Percentiles rank a stretch among this genome's conserved stretches.
phyloP scores from a whole-genome alignment of 2,797 vertebrate genomes.

The Phalanger gymnotis region DNA sequence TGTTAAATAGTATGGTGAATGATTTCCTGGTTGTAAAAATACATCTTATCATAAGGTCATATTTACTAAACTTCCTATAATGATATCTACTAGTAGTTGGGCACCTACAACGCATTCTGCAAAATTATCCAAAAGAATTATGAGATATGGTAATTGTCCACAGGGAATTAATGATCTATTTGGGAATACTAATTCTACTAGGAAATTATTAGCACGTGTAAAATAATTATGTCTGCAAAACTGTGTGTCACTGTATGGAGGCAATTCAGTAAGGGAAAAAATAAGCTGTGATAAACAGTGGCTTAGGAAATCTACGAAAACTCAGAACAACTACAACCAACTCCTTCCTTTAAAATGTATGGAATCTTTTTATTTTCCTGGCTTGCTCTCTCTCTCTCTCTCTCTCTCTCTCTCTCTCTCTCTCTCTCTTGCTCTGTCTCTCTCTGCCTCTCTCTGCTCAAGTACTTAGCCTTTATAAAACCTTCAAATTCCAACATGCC shows the following conservation, averaged over 20 bases:
- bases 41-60: background rate
- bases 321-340: background rate
- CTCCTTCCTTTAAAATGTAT: background rate
- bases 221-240: background rate
- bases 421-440: no score
- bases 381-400: background rate
- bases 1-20: background rate
- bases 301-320: background rate
- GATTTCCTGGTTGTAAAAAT: background rate
- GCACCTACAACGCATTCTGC: background rate
- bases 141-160: background rate
- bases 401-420: no score
- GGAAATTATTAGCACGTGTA: background rate
- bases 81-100: background rate
- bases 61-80: background rate
- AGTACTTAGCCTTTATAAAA: background rate
- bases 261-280: background rate
- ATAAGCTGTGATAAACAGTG: background rate
- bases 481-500: background rate
- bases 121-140: background rate
- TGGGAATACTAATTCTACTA: background rate
- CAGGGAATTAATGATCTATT: background rate
- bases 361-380: background rate
- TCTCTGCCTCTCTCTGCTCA: no score
- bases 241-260: background rate